Conservation (phyloP, 2,113 vertebrate species). For the Elephantulus edwardii region DNA sequence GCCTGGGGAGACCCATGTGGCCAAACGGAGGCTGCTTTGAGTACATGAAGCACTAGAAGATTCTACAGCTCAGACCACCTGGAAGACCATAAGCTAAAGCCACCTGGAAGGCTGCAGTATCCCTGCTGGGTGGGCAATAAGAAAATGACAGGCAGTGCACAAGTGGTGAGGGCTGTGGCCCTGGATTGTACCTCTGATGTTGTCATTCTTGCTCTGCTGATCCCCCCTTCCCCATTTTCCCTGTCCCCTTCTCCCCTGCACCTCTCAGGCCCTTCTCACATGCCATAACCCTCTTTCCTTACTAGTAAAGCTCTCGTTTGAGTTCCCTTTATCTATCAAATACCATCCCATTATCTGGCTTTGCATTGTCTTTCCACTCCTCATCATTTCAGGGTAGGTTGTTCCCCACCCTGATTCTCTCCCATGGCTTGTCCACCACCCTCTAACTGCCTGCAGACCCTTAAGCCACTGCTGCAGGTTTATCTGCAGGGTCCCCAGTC, state of each 20-base stretch:
- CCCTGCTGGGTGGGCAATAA: not conserved
- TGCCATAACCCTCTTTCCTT: not conserved
- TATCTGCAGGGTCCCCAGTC: not conserved
- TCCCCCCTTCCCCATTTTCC: not conserved
- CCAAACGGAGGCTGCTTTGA: not conserved
- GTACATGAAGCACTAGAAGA: not conserved
- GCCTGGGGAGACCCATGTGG: not conserved
- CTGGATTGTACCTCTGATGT: not conserved
- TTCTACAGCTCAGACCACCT: not conserved
- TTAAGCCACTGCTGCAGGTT: not conserved
- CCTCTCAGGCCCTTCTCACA: no score
- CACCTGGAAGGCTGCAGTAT: not conserved
- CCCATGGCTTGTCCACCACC: not conserved
- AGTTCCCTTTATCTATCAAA: not conserved
- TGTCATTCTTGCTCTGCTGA: not conserved
- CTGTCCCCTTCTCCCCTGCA: not conserved
- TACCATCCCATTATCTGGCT: not conserved
- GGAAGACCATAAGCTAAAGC: no score
- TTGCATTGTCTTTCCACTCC: not conserved
- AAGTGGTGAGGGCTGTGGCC: not conserved
- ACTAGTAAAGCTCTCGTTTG: not conserved
- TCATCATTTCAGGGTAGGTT: not conserved
- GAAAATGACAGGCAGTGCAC: not conserved
- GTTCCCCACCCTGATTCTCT: not conserved
- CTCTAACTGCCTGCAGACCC: not conserved